Base-by-base conservation (phyloP, 2,888 invertebrate genomes). In the Panorpa germanica region DNA sequence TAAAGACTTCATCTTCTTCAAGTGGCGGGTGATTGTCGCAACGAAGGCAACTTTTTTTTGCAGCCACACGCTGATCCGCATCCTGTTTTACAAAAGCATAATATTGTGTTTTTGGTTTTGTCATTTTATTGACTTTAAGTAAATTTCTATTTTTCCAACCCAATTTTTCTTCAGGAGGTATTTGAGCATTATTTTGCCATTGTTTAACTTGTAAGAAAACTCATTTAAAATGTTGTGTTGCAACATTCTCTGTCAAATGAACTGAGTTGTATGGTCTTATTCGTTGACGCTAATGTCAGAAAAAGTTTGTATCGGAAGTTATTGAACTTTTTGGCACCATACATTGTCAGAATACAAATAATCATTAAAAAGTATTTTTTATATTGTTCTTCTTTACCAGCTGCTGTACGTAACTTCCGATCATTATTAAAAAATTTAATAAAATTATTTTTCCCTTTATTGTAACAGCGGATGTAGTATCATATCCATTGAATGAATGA, bases 401-500 rank as follows among this genome's bases (percentile, higher is more conserved):
- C 35, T 36, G 33, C 33, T 30, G 32, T 31, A 34, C 36, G n/a
- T n/a, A n/a, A n/a, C n/a, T n/a, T n/a, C n/a, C n/a, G n/a, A n/a
- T n/a, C n/a, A n/a, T n/a, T n/a, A 36, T 36, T 37, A 24, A 35
- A 35, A 35, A 33, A 31, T 31, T 37, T 37, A 25, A 35, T 29
- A 30, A 34, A 35, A 28, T 26, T 31, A 34, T 30, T 38, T 35
- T 37, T 38, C 9, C 23, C 26, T 35, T 34, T 34, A 29, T 29
- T 35, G 25, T 37, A 26, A 35, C 35, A 33, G 31, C 31, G 13
- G 35, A 36, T 28, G 31, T 31, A 31, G 34, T 34, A 31, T 38
- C 35, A 31, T 33, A 37, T 34, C 36, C 37, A 31, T 35, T 35
- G 29, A 37, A 32, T 35, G 35, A 32, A 28, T 35, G 35, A 29